A percentile compares a stretch with the other conserved stretches of the same genome.
Evolutionary conservation across 2,888 invertebrate genomes (phyloP).

Genomic region (Synanthedon tipuliformis): DNA sequence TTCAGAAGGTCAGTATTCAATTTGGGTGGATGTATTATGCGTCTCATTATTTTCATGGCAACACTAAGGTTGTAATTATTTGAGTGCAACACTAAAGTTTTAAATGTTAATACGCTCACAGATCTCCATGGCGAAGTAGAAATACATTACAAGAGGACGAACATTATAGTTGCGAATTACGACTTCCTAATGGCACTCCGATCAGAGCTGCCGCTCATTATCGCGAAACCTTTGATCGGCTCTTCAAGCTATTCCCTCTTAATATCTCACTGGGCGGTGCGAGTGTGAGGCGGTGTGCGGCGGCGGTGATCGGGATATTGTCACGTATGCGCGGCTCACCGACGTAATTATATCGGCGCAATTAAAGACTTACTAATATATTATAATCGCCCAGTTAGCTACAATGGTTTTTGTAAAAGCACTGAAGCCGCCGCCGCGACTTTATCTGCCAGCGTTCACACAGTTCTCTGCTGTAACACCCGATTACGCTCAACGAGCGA

Average conservation of each 20-base stretch:
- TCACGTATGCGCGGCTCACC: slow-evolving; percentile 59
- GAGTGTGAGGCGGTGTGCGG: too few species aligned
- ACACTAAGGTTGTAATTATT: too few species aligned
- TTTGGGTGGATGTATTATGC: too few species aligned
- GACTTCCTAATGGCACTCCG: slow-evolving; percentile 70
- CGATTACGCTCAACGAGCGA: slow-evolving; percentile 40
- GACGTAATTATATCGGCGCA: slow-evolving; percentile 66
- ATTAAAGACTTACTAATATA: slow-evolving; percentile 69
- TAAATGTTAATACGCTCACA: too few species aligned
- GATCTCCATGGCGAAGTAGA: too few species aligned
- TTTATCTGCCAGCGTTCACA: slow-evolving; percentile 31
- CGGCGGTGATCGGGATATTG: slow-evolving; percentile 54
- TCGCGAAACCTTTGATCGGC: slow-evolving; percentile 64
- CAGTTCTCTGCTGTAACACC: slow-evolving; percentile 35
- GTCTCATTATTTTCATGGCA: too few species aligned
- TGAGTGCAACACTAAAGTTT: too few species aligned
- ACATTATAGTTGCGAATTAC: slow-evolving; percentile 52
- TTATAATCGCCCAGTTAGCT: slow-evolving; percentile 67
- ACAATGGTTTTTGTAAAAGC: slow-evolving; percentile 57
- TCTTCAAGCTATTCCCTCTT: slow-evolving; percentile 60
- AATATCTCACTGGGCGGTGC: slow-evolving; percentile 51
- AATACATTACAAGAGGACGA: slow-evolving; percentile 51
- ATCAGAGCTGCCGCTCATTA: slow-evolving; percentile 62
- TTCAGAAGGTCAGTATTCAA: too few species aligned
- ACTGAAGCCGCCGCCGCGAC: slow-evolving; percentile 36